A percentile compares a stretch with the other conserved stretches of the same genome.
phyloP scores from a whole-genome alignment of 1,140 invertebrate genomes.

The Drosophila prosaltans region DNA sequence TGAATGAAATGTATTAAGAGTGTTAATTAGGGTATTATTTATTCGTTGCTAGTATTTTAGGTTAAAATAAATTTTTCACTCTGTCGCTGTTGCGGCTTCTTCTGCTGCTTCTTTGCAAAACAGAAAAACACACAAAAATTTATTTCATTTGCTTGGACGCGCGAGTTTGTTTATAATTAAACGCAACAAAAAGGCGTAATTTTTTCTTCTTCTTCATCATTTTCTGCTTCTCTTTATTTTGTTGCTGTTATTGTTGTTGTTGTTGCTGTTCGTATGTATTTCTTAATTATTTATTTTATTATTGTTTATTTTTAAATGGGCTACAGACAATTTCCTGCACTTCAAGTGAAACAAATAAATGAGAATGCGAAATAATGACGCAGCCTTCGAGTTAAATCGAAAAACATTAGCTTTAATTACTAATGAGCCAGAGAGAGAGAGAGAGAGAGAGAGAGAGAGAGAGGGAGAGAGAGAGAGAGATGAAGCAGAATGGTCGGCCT shows the following conservation, averaged over 20 bases:
- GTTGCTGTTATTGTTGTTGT: background rate
- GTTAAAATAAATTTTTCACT: background rate
- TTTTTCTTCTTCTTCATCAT: background rate
- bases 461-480: too few relatives aligned
- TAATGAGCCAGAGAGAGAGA: background rate
- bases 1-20: too few relatives aligned
- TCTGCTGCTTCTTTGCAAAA: constrained; percentile 1
- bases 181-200: constrained; percentile 49
- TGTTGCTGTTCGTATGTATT: constrained; percentile 49
- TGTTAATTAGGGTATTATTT: background rate
- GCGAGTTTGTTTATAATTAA: constrained; percentile 75
- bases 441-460: background rate
- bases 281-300: constrained; percentile 82
- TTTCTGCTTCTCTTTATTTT: background rate
- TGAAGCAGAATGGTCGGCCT: background rate
- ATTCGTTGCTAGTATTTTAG: background rate
- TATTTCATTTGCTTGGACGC: constrained; percentile 15
- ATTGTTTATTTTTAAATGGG: constrained; percentile 82
- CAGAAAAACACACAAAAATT: constrained; percentile 11
- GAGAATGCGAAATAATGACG: constrained; percentile 52
- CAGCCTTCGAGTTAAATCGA: constrained; percentile 33
- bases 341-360: constrained; percentile 79
- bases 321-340: constrained; percentile 82
- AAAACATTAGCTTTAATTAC: constrained; percentile 16
- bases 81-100: constrained; percentile 28